Percentiles rank a stretch among this genome's conserved stretches.
phyloP scores from a whole-genome alignment of 2,113 vertebrate genomes.

The Seriola rivoliana region DNA sequence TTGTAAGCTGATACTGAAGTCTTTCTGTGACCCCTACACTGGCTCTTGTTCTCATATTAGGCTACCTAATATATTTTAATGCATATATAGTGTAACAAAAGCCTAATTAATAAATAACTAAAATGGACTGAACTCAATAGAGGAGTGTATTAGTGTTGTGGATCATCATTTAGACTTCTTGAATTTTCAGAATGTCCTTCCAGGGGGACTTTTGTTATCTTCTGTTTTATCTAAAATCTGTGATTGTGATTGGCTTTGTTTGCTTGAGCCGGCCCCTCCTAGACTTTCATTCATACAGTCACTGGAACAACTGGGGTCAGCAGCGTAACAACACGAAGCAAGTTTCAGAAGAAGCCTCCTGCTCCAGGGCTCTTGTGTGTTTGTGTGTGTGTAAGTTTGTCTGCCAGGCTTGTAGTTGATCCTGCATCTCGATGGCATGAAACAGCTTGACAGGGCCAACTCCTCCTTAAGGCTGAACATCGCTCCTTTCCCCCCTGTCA shows the following conservation, averaged over 20 bases:
- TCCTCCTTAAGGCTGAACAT: slow-evolving; percentile 57
- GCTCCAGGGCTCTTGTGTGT: slow-evolving; percentile 55
- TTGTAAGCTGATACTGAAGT: slow-evolving; percentile 78
- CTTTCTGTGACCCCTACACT: slow-evolving; percentile 74
- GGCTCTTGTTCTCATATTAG: slow-evolving; percentile 75
- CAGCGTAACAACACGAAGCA: slow-evolving; percentile 71
- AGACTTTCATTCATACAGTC: slow-evolving; percentile 24
- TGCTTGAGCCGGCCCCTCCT: slow-evolving; percentile 39
- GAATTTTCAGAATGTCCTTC: slow-evolving; percentile 33
- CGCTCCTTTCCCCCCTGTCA: slow-evolving; percentile 31
- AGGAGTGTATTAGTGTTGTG: slow-evolving; percentile 61
- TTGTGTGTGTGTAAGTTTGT: slow-evolving; percentile 7
- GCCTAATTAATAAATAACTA: slow-evolving; percentile 71
- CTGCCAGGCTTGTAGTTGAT: slow-evolving; percentile 62
- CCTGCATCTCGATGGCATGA: slow-evolving; percentile 62
- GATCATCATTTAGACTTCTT: slow-evolving; percentile 43
- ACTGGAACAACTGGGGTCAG: slow-evolving; percentile 64
- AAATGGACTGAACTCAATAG: slow-evolving; percentile 67
- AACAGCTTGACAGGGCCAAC: slow-evolving; percentile 74
- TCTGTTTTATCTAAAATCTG: slow-evolving; percentile 34
- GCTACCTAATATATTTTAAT: slow-evolving; percentile 71
- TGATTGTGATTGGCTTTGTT: slow-evolving; percentile 41
- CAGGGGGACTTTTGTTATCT: slow-evolving; percentile 5
- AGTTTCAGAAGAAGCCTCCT: slow-evolving; percentile 38
- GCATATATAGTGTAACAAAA: slow-evolving; percentile 74